Evolutionary conservation across 2,113 vertebrate species (phyloP), one percentile per base, ranked within the genome.

Genomic region (Pygoscelis antarcticus): DNA sequence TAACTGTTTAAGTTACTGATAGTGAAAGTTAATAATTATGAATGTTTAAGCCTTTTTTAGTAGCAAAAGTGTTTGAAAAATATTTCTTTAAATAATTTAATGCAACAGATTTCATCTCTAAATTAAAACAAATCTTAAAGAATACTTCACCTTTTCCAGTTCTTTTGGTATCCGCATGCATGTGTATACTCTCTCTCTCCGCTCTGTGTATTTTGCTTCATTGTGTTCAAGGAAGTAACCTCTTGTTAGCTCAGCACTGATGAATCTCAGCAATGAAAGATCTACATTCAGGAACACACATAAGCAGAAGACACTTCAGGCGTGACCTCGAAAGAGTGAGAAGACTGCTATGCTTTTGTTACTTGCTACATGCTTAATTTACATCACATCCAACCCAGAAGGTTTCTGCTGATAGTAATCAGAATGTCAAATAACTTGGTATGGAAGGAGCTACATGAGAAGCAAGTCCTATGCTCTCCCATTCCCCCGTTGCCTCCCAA

Each of bases 191-290:
- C 98, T 98, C 96, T 99, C 99, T 91, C 99, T 98, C 90, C 99
- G 98, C 96, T 99, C 99, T 3, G 98, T 99, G 94, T 99, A 99
- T 96, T 99, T 99, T 89, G 99, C 99, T 97, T 99, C 99, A 96
- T 99, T 99, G 98, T 99, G 99, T 94, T 99, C 99, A 96, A 99
- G 99, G 98, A 99, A 99, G 98, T 99, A 99, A 46, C 99, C 99
- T 97, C 99, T 98, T 66, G 99, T 99, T 93, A 99, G 98, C 95
- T 99, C 99, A 40, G 99, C 98, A 89, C 98, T 98, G 97, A 99
- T 99, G 98, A 99, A 99, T 82, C 98, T 98, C 72, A 99, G 94
- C 93, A 99, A 93, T 13, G 99, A 99, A 60, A 99, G 98, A 93
- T 99, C 99, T 99, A 97, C 49, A 97, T 97, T 68, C 90, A 97